phyloP scores from a whole-genome alignment of 2,113 vertebrate genomes.

The Zootoca vivipara region DNA sequence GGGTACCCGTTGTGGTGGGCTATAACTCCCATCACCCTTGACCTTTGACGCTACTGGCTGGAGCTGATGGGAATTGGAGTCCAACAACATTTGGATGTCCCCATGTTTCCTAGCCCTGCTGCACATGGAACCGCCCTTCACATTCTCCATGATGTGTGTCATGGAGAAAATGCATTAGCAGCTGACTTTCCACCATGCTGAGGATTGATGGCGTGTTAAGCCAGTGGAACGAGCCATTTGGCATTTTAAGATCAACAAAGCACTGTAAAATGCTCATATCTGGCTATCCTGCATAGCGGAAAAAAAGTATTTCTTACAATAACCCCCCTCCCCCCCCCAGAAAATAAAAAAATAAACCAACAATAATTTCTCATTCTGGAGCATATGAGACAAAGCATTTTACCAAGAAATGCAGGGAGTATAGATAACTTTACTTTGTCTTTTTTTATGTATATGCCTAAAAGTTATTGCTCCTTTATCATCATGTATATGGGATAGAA shows the following conservation, averaged over 20 bases:
- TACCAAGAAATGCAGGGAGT: constrained; percentile 64
- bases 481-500: constrained; percentile 43
- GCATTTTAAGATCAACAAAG: constrained; percentile 51
- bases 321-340: neutral
- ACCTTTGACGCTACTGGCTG: neutral
- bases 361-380: constrained; percentile 50
- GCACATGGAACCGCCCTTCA: neutral
- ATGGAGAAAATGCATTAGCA: neutral
- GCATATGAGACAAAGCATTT: constrained; percentile 26
- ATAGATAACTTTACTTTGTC: constrained; percentile 74
- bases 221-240: constrained; percentile 3
- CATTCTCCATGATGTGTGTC: neutral
- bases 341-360: constrained; percentile 61
- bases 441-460: constrained; percentile 60
- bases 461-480: constrained; percentile 68
- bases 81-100: neutral
- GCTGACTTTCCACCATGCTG: neutral
- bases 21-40: neutral
- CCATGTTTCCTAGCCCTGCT: neutral
- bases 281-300: constrained; percentile 54
- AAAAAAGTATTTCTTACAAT: neutral
- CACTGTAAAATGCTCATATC: constrained; percentile 43
- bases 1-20: neutral
- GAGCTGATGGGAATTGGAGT: neutral
- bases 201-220: neutral